These are phyloP conservation scores for Hirundo rustica DNA, from an alignment of 2,797 vertebrate species.

Conservation along the genomic window DNA sequence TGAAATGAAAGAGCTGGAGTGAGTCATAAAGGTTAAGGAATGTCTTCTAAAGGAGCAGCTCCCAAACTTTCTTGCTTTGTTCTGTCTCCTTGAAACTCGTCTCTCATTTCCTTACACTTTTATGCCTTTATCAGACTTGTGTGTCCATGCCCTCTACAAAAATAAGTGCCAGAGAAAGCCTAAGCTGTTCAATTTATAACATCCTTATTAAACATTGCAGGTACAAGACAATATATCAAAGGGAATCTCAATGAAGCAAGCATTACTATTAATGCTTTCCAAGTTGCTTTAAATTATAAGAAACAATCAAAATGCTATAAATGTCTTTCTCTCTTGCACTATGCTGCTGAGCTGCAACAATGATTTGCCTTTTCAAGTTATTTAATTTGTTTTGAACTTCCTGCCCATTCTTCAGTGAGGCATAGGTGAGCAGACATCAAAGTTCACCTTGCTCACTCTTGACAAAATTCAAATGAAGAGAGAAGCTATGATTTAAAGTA, in stretches of 20 bases:
- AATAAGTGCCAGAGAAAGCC: background rate
- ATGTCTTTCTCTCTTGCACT: background rate
- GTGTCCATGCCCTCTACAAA: background rate
- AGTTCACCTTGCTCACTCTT: constrained; percentile 33
- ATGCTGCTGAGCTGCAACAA: background rate
- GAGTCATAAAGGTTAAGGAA: constrained; percentile 30
- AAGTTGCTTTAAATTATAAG: constrained; percentile 33
- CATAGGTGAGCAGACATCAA: background rate
- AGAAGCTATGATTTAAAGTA: constrained; percentile 15
- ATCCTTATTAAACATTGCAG: background rate
- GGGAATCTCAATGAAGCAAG: constrained; percentile 1
- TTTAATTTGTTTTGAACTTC: constrained; percentile 23
- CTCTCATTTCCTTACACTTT: background rate
- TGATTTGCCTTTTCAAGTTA: constrained; percentile 1
- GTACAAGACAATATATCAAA: constrained; percentile 28
- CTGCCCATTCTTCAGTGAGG: background rate
- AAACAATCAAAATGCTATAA: constrained; percentile 23
- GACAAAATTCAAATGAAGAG: constrained; percentile 32
- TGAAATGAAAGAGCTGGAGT: background rate
- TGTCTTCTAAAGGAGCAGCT: background rate
- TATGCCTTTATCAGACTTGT: background rate
- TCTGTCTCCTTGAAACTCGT: constrained; percentile 1
- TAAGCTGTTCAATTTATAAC: constrained; percentile 8
- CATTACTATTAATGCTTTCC: constrained; percentile 16
- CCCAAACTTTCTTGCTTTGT: background rate